Evolutionary conservation across 2,797 vertebrate genomes (phyloP), one percentile per base, ranked within the genome.

Genomic region (Acestrorhynchus altus): DNA sequence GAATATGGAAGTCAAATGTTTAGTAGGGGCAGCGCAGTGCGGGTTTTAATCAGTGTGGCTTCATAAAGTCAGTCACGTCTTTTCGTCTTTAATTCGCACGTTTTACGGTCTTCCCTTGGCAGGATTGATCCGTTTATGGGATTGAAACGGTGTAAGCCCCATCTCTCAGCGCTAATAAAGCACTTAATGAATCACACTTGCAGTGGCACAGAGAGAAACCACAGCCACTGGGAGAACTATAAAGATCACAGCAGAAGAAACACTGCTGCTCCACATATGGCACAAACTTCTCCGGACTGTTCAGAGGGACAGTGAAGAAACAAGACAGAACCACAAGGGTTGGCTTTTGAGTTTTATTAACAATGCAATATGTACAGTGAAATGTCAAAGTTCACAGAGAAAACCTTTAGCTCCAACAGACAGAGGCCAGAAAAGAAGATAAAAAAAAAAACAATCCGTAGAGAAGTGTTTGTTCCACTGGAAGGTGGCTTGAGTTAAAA

Each of bases 151-250:
- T 92, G 88, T 89, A 86, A 82, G 84, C 83, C 88, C 85, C 78
- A 83, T 86, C 85, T 89, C 82, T 87, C 86, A 60, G 13, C 86
- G 83, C 89, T 91, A 86, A 85, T 91, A 91, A 93, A 93, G 47
- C 81, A 74, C 79, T 85, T 92, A 91, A 92, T 91, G 88, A 90
- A 85, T 91, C 90, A 86, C 90, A 92, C 89, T 92, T 87, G 89
- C 84, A 86, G 86, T 88, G 80, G 79, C 84, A 87, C 83, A 89
- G 82, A 87, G 49, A 86, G 81, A 85, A 91, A 90, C 86, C 84
- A 76, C 88, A 64, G 73, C 82, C 86, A 91, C 86, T 84, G 42
- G 86, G 85, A 85, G 85, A 85, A 88, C 89, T 84, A 86, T 86
- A 91, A 90, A 90, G 89, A 90, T 90, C 89, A 88, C 84, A 88